These are phyloP conservation scores for Sparidentex hasta DNA, from an alignment of 2,797 vertebrate species.

Conservation along the genomic window DNA sequence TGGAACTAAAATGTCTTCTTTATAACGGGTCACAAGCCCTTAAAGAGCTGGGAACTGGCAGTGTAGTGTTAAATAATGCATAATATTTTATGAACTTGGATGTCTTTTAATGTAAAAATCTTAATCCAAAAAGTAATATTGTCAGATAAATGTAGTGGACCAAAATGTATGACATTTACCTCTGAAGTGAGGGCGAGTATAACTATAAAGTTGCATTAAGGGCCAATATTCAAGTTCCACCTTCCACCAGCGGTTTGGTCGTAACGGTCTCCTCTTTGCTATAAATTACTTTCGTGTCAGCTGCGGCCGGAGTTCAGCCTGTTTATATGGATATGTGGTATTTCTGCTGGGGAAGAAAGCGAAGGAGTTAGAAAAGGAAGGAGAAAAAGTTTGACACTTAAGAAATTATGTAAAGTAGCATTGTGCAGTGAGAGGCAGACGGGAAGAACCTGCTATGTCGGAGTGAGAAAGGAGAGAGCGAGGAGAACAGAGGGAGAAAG, in stretches of 20 bases:
- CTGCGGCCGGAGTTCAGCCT: constrained; percentile 9
- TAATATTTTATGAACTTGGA: not conserved
- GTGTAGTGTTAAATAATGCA: not conserved
- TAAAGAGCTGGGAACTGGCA: not conserved
- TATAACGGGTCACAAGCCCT: not conserved
- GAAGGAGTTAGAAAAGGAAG: not conserved
- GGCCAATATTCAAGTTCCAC: not conserved
- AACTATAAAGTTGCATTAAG: constrained; percentile 2
- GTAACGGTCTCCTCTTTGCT: not conserved
- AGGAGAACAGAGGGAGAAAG: constrained; percentile 15
- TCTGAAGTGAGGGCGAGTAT: not conserved
- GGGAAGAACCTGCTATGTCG: constrained; percentile 16
- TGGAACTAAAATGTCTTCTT: not conserved
- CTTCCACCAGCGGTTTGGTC: not conserved
- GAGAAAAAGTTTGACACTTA: constrained; percentile 10
- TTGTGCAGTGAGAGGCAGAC: constrained; percentile 19
- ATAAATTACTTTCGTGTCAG: not conserved
- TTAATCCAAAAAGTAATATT: not conserved
- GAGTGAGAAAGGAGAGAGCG: constrained; percentile 12
- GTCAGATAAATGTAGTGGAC: not conserved
- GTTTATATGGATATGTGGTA: constrained; percentile 11
- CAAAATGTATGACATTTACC: not conserved
- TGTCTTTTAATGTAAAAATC: not conserved
- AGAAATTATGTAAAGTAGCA: not conserved
- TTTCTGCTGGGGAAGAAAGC: constrained; percentile 18